Base-by-base conservation (phyloP, 2,797 vertebrate genomes). In the Adrianichthys oophorus region DNA sequence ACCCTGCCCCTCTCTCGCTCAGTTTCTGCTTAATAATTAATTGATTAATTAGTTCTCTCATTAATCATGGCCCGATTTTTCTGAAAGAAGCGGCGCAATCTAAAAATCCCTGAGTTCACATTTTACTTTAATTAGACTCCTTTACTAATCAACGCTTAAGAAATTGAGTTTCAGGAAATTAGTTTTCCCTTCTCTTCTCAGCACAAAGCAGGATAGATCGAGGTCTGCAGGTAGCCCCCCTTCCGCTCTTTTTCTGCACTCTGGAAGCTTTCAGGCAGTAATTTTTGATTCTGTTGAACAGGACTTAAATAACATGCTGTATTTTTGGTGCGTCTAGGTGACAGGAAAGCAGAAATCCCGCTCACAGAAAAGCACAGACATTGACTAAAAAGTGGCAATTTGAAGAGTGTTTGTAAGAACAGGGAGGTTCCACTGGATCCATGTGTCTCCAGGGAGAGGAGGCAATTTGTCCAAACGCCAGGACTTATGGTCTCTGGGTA, bases 21-120 rank as follows among this genome's bases (percentile, higher is more conserved):
- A 86, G 85, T 80, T 85, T 89, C 86, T 87, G 89, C 79, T 93
- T 91, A 92, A 92, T 92, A 91, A 93, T 92, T 91, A 90, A 92
- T 91, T 90, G 87, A 92, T 92, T 93, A 92, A 93, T 93, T 92
- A 91, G 87, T 84, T 88, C 71, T 3, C 87, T 91, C 90, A 91
- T 93, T 92, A 92, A 93, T 92, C 91, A 91, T 85, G 85, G 86
- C 87, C 86, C 87, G 88, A 88, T 91, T 92, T 90, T 93, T 92
- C 78, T 84, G 77, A 85, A 90, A 89, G 90, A 92, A 92, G 90
- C 76, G 58, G 85, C 59, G 63, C 86, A 88, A 90, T 89, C 83
- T 83, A 82, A 80, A 90, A 92, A 92, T 70, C 47, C 88, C 90
- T 90, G 90, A 92, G 88, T 91, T 89, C 80, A 91, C 88, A 90